Percentiles rank a stretch among this genome's conserved stretches.
Conservation (phyloP, 2,888 invertebrate species). For the Doris montereyensis region DNA sequence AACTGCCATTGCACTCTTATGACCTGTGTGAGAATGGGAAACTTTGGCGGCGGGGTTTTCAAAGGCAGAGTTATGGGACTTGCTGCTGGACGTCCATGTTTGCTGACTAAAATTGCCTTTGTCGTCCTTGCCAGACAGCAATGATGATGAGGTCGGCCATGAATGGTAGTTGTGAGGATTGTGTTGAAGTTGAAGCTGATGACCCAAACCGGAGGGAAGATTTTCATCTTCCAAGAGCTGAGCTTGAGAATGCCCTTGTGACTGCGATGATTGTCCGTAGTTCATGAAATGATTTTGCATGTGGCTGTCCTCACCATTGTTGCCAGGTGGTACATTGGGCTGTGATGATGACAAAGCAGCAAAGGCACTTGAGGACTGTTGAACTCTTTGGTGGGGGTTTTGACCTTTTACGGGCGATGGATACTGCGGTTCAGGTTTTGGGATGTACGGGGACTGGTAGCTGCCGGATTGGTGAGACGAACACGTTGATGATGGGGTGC, state of each 20-base stretch:
- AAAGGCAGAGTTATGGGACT: slow-evolving; percentile 52
- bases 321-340: not conserved
- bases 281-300: not conserved
- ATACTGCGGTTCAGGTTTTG: slow-evolving; percentile 13
- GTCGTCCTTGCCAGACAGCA: too few relatives aligned
- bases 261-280: too few relatives aligned
- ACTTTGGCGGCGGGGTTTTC: slow-evolving; percentile 48
- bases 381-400: too few relatives aligned
- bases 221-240: too few relatives aligned
- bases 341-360: not conserved
- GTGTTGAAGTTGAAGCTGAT: too few relatives aligned
- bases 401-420: not conserved
- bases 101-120: too few relatives aligned
- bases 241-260: too few relatives aligned
- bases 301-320: not conserved
- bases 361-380: not conserved
- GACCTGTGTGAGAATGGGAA: slow-evolving; percentile 45
- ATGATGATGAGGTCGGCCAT: too few relatives aligned
- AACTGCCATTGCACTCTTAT: slow-evolving; percentile 50
- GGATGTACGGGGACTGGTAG: slow-evolving; percentile 12
- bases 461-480: not conserved
- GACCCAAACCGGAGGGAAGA: too few relatives aligned
- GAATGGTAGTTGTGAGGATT: too few relatives aligned
- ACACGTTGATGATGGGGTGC: not conserved
- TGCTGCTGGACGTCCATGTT: too few relatives aligned